A percentile compares a stretch with the other conserved stretches of the same genome.
These are phyloP conservation scores for Sula dactylatra DNA, from an alignment of 2,113 vertebrate genomes.

Conservation along the genomic window DNA sequence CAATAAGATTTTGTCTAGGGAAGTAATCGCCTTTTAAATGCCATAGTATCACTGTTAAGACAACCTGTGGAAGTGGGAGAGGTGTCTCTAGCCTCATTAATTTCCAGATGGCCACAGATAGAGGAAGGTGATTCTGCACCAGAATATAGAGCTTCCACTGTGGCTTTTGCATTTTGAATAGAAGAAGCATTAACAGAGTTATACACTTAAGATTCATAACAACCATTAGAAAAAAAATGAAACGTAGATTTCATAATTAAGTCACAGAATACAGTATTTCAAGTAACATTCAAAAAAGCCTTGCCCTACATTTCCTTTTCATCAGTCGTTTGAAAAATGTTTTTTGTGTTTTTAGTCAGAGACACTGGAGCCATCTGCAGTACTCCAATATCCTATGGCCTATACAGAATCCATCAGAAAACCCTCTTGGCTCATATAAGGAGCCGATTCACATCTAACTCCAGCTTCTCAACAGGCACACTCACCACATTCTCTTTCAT, in stretches of 20 bases:
- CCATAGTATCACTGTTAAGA: not conserved
- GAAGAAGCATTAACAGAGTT: not conserved
- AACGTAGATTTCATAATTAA: too few relatives aligned
- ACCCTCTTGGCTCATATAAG: not conserved
- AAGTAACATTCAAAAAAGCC: fast-evolving
- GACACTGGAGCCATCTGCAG: not conserved
- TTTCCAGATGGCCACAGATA: not conserved
- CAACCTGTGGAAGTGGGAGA: not conserved
- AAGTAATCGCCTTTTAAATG: not conserved
- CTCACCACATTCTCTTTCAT: not conserved
- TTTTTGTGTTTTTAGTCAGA: not conserved
- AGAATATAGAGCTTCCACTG: not conserved
- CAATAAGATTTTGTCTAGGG: not conserved
- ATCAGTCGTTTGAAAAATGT: not conserved
- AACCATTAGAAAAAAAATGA: too few relatives aligned
- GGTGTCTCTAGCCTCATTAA: not conserved
- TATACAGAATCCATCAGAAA: not conserved
- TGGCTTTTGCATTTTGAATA: not conserved
- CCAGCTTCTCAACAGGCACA: not conserved
- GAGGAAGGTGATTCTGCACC: not conserved
- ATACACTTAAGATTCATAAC: not conserved
- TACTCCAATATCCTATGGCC: not conserved
- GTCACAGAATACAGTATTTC: not conserved
- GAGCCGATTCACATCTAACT: not conserved
- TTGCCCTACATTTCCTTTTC: not conserved